These are phyloP conservation scores for Ursus arctos DNA, from an alignment of 2,113 vertebrate genomes.

Conservation along the genomic window DNA sequence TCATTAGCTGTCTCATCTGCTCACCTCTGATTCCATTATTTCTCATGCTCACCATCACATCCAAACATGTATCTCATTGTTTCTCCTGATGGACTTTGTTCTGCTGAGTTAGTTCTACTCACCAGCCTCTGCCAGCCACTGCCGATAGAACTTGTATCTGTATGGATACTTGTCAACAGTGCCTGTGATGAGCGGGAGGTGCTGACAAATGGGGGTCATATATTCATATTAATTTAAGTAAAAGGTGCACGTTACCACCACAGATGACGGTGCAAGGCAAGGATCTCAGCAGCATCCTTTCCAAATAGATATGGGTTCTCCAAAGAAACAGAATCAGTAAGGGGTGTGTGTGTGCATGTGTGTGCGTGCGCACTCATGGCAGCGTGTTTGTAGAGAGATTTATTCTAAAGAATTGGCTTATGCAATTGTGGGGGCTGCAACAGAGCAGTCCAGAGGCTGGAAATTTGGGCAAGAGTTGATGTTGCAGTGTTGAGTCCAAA, in stretches of 20 bases:
- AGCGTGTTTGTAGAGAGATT: neutral
- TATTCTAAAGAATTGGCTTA: conserved; percentile 31
- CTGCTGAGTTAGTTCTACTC: neutral
- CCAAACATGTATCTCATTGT: neutral
- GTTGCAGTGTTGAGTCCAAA: neutral
- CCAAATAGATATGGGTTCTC: neutral
- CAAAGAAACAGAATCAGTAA: neutral
- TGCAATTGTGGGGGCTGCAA: neutral
- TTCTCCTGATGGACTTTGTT: neutral
- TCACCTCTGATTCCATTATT: neutral
- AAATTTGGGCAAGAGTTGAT: neutral
- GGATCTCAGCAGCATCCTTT: neutral
- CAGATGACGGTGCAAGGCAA: neutral
- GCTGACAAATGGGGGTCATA: neutral
- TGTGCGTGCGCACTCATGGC: too few species aligned
- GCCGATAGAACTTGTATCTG: neutral
- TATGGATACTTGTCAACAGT: neutral
- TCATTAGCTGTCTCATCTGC: neutral
- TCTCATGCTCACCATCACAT: neutral
- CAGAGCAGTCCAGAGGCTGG: neutral
- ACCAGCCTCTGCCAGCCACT: neutral
- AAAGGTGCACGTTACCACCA: neutral
- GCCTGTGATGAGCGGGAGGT: neutral
- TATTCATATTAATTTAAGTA: neutral
- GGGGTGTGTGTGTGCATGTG: neutral